phyloP scores from a whole-genome alignment of 1,140 invertebrate genomes.

The Drosophila ohnishii region DNA sequence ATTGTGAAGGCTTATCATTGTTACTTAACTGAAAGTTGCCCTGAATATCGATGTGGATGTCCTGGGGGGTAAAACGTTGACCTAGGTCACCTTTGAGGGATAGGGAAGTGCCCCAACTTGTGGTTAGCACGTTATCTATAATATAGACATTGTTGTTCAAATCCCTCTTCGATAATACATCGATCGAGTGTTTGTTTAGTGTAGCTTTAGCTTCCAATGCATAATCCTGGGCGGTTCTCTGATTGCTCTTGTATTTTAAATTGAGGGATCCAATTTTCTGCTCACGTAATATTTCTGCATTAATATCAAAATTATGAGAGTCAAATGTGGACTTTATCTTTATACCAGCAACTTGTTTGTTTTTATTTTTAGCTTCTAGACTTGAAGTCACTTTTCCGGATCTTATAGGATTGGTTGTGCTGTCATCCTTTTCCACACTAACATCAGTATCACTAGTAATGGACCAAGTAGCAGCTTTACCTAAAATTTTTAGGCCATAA shows the following conservation, averaged over 20 bases:
- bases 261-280: slow-evolving; percentile 51
- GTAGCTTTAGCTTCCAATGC: slow-evolving; percentile 64
- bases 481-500: slow-evolving; percentile 40
- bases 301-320: slow-evolving; percentile 53
- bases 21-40: slow-evolving; percentile 53
- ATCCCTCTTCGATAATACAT: slow-evolving; percentile 58
- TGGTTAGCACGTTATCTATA: slow-evolving; percentile 60
- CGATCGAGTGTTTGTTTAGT: slow-evolving; percentile 66
- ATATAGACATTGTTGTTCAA: slow-evolving; percentile 57
- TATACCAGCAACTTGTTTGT: slow-evolving; percentile 44
- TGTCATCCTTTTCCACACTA: slow-evolving; percentile 32
- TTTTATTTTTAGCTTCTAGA: slow-evolving; percentile 45
- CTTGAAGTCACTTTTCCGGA: slow-evolving; percentile 49
- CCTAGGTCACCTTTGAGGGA: slow-evolving; percentile 69
- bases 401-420: slow-evolving; percentile 17
- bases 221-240: slow-evolving; percentile 74
- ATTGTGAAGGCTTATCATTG: slow-evolving; percentile 65
- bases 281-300: slow-evolving; percentile 42
- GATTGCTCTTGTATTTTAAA: slow-evolving; percentile 62
- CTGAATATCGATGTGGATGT: slow-evolving; percentile 65
- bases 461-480: slow-evolving; percentile 52
- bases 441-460: slow-evolving; percentile 19
- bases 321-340: slow-evolving; percentile 40
- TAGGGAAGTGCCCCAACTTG: slow-evolving; percentile 69
- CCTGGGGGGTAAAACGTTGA: slow-evolving; percentile 60